Percentiles rank a stretch among this genome's conserved stretches.
These are phyloP conservation scores for Gambusia holbrooki DNA, from an alignment of 2,113 vertebrate species.

Conservation along the genomic window DNA sequence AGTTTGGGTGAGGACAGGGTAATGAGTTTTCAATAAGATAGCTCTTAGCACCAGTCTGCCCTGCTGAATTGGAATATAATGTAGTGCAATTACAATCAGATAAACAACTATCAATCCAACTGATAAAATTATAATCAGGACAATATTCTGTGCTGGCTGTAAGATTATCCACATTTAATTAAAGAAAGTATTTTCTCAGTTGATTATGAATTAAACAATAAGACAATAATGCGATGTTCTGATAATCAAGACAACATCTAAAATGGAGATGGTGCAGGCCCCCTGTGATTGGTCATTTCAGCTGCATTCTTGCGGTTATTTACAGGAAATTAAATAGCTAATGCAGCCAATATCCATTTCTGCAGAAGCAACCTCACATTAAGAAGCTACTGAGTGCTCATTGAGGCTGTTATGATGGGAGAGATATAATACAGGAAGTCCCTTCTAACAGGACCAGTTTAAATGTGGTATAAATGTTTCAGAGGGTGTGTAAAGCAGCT, in stretches of 20 bases:
- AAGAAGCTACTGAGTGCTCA: conserved; percentile 47
- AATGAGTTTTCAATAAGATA: background rate
- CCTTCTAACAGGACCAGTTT: conserved; percentile 9
- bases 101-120: conserved; percentile 7
- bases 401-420: conserved; percentile 19
- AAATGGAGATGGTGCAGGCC: conserved; percentile 32
- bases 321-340: conserved; percentile 62
- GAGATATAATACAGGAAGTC: conserved; percentile 27
- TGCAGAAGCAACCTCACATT: conserved; percentile 30
- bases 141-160: background rate
- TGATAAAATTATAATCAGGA: conserved; percentile 16
- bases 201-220: conserved; percentile 32
- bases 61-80: conserved; percentile 16
- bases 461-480: conserved; percentile 9
- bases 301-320: conserved; percentile 51
- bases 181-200: conserved; percentile 34
- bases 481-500: background rate
- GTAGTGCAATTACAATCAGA: conserved; percentile 9
- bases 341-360: conserved; percentile 63
- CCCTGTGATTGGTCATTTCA: conserved; percentile 42
- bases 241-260: conserved; percentile 29
- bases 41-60: background rate
- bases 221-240: conserved; percentile 41
- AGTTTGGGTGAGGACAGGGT: too few relatives aligned
- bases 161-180: conserved; percentile 24